Percentiles rank a stretch among this genome's conserved stretches.
phyloP scores from a whole-genome alignment of 92 coral and sea anemone genomes.

The Porites divaricata region DNA sequence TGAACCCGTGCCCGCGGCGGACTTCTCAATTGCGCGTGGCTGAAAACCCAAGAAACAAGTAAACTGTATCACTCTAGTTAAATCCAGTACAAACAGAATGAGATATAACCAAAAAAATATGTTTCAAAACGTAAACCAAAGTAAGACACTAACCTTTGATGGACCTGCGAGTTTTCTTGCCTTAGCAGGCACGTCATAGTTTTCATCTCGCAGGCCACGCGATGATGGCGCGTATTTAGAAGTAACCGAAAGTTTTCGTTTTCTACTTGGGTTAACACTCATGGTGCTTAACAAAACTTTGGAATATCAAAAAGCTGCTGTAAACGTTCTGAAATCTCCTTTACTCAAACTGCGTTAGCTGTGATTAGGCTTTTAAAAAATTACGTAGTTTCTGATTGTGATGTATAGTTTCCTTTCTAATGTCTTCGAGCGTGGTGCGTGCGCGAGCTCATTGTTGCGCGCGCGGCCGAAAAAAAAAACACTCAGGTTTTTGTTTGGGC shows the following conservation, averaged over 20 bases:
- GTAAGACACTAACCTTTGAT: background rate
- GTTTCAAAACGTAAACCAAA: background rate
- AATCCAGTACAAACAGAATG: background rate
- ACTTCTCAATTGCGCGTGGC: conserved; percentile 2
- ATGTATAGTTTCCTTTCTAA: background rate
- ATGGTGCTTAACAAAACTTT: background rate
- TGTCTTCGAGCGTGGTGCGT: background rate
- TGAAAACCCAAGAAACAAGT: background rate
- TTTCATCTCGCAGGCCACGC: background rate
- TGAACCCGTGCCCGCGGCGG: background rate
- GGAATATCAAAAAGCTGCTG: background rate
- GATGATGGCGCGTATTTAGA: background rate
- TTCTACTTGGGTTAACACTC: background rate
- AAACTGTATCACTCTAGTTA: background rate
- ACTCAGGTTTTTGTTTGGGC: no score
- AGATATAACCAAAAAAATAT: background rate
- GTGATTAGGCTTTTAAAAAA: background rate
- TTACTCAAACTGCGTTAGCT: background rate
- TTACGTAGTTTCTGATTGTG: background rate
- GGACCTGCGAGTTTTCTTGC: background rate
- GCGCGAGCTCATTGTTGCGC: background rate
- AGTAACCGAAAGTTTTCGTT: background rate
- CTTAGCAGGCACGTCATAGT: background rate
- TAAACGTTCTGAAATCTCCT: background rate
- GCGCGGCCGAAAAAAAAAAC: background rate